These are phyloP conservation scores for Thalpophila matura DNA, from an alignment of 2,888 invertebrate species.

Conservation along the genomic window DNA sequence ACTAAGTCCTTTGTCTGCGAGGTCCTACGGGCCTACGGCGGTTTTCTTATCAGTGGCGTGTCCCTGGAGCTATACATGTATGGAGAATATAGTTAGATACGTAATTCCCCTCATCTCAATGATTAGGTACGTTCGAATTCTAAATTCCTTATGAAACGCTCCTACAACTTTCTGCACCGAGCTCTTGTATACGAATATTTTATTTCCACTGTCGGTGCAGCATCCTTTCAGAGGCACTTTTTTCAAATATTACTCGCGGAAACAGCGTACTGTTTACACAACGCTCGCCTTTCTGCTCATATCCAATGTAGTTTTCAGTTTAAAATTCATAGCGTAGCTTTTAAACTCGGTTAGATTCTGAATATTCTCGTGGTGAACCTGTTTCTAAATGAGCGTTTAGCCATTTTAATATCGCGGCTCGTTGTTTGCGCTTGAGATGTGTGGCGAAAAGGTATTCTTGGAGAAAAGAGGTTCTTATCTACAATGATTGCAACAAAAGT, in stretches of 20 bases:
- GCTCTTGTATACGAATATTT: conserved; percentile 68
- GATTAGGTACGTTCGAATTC: conserved; percentile 43
- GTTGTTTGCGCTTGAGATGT: conserved; percentile 47
- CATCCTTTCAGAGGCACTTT: conserved; percentile 77
- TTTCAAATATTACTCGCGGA: conserved; percentile 81
- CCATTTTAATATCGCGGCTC: conserved; percentile 68
- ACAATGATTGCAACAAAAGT: conserved; percentile 28
- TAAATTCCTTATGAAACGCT: conserved; percentile 54
- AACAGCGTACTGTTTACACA: conserved; percentile 80
- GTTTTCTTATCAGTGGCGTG: conserved; percentile 79
- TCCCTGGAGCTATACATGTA: conserved; percentile 65
- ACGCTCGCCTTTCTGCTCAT: conserved; percentile 82
- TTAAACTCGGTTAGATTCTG: conserved; percentile 82
- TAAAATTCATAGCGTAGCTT: conserved; percentile 85
- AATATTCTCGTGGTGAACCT: conserved; percentile 72
- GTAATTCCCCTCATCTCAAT: conserved; percentile 37
- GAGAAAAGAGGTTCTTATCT: conserved; percentile 43
- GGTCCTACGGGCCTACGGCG: conserved; percentile 76
- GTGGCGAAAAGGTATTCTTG: conserved; percentile 11
- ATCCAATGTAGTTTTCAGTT: conserved; percentile 85
- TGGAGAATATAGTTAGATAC: conserved; percentile 9
- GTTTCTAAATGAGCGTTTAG: conserved; percentile 79
- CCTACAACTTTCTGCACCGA: conserved; percentile 47
- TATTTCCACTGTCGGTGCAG: conserved; percentile 71
- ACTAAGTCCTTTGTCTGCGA: conserved; percentile 82